Evolutionary conservation across 2,888 invertebrate species (phyloP).

Genomic region (Antheraea assamensis): DNA sequence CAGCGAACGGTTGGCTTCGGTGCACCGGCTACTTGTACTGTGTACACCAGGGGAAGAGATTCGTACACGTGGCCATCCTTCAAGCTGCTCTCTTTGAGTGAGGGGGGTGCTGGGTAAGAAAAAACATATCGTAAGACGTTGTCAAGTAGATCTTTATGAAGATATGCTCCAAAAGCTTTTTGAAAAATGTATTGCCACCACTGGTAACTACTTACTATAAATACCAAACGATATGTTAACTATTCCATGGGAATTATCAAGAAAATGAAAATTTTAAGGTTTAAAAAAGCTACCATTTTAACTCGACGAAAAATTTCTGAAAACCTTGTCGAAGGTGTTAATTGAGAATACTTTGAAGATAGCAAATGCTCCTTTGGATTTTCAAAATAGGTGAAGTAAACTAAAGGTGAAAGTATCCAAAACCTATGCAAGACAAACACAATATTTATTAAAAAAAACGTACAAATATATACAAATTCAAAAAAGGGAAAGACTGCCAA

Average conservation of each 20-base stretch:
- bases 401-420: neutral
- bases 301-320: neutral
- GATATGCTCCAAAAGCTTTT: neutral
- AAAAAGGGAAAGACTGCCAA: slow-evolving; percentile 27
- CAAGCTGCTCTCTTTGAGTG: slow-evolving; percentile 87
- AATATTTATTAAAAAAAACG: slow-evolving; percentile 9
- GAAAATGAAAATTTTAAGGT: neutral
- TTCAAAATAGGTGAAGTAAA: neutral
- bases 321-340: neutral
- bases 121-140: neutral
- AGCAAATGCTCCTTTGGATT: neutral
- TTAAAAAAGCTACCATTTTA: neutral
- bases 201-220: neutral
- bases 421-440: neutral
- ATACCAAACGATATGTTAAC: neutral
- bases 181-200: neutral
- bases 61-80: slow-evolving; percentile 89
- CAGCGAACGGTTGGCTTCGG: slow-evolving; percentile 91
- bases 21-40: slow-evolving; percentile 88
- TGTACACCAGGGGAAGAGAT: slow-evolving; percentile 91
- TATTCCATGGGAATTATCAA: neutral
- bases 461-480: slow-evolving; percentile 22
- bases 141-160: neutral
- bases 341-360: neutral
- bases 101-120: slow-evolving; percentile 84